Base-by-base conservation (phyloP, 2,113 vertebrate species). In the Haemorhous mexicanus region DNA sequence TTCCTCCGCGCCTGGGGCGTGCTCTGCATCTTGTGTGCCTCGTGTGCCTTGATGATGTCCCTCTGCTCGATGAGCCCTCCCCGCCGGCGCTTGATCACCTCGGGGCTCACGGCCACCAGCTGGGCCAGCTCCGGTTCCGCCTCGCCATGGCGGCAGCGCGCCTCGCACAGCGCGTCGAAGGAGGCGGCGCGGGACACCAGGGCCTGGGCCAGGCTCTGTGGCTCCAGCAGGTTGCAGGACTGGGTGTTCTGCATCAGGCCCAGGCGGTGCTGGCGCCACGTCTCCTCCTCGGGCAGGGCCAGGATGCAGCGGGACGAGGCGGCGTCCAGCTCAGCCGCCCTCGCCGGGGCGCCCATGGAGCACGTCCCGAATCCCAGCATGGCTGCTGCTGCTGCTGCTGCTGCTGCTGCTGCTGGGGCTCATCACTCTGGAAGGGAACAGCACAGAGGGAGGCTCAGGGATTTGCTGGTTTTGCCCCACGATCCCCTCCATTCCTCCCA, bases 21-120 rank as follows among this genome's bases (percentile, higher is more conserved):
- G 98, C 99, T 99, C 95, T 99, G 99, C 94, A 99, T 99, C 98
- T 99, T 99, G 96, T 99, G 99, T 0, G 99, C 99, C 93, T 99
- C 98, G 26, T 99, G 99, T 0, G 99, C 99, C 96, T 99, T 99
- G 97, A 99, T 98, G 44, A 99, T 99, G 97, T 99, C 99, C 89
- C 98, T 98, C 97, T 99, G 99, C 79, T 99, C 99, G 4, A 99
- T 99, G 84, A 99, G 98, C 24, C 99, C 99, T 0, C 99, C 99
- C 2, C 99, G 98, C 37, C 99, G 98, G 37, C 99, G 98, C 96
- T 99, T 99, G 89, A 99, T 99, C 85, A 99, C 96, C 2, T 99
- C 99, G 2, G 99, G 98, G 96, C 99, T 99, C 88, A 99, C 97
- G 0, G 98, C 97, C 59, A 98, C 94, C 17, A 98, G 98, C 39